A percentile compares a stretch with the other conserved stretches of the same genome.
Evolutionary conservation across 2,888 invertebrate species (phyloP).

Genomic region (Selenia dentaria): DNA sequence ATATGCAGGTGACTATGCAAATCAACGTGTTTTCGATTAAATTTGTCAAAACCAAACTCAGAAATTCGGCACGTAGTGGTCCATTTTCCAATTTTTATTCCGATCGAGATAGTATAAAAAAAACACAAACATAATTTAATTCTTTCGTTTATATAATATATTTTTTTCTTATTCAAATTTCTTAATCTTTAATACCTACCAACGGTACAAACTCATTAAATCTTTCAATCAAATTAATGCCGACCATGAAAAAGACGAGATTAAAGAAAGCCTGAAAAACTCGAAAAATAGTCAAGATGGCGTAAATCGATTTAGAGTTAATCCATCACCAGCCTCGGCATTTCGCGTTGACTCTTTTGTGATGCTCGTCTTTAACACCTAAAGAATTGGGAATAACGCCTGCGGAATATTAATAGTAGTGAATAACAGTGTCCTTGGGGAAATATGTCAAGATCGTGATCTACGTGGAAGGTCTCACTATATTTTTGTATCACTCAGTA

Average conservation of each 20-base stretch:
- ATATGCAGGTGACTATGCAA: constrained; percentile 19
- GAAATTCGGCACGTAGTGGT: no score
- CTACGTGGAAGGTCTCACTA: no score
- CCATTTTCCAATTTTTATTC: no score
- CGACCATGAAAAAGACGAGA: not conserved
- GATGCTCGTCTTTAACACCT: constrained; percentile 15
- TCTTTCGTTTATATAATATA: no score
- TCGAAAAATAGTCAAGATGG: constrained; percentile 10
- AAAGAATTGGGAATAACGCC: constrained; percentile 11
- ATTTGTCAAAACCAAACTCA: not conserved
- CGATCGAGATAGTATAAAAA: no score
- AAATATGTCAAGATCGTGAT: no score
- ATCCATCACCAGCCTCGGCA: constrained; percentile 25
- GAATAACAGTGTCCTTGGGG: no score
- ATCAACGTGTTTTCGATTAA: constrained; percentile 12
- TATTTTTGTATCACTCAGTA: no score
- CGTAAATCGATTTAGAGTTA: constrained; percentile 23
- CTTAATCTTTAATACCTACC: no score
- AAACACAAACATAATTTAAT: no score
- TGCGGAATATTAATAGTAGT: constrained; percentile 1
- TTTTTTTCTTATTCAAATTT: no score
- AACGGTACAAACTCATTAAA: not conserved
- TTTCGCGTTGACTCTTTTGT: constrained; percentile 19
- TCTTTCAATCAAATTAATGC: not conserved
- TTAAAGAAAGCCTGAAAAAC: constrained; percentile 4